Evolutionary conservation across 92 coral and sea anemone genomes (phyloP).

Genomic region (Porites rus): DNA sequence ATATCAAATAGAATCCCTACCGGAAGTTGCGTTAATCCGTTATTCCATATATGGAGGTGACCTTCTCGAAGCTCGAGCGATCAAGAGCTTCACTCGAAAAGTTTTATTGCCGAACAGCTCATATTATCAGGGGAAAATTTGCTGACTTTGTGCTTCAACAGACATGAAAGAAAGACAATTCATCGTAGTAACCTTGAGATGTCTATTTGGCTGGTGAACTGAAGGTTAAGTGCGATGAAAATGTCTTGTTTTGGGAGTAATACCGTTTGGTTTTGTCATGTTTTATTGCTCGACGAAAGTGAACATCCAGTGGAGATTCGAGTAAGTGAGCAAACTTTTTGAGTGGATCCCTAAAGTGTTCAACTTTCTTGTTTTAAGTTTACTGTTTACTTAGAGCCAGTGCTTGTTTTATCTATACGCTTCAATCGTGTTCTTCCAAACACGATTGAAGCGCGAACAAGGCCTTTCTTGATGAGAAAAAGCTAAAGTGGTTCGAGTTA

Average conservation of each 20-base stretch:
- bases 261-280: constrained; percentile 77
- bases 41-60: constrained; percentile 49
- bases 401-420: neutral
- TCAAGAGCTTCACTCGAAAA: constrained; percentile 44
- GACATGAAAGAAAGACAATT: constrained; percentile 6
- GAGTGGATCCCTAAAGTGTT: constrained; percentile 4
- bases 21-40: constrained; percentile 55
- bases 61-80: neutral
- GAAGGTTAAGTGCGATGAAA: constrained; percentile 35
- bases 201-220: constrained; percentile 1
- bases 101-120: neutral
- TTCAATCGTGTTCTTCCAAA: neutral
- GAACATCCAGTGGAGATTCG: constrained; percentile 82
- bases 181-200: neutral
- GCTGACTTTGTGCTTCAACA: neutral
- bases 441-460: constrained; percentile 7
- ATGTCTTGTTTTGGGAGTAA: constrained; percentile 91
- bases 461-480: neutral
- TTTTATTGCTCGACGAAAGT: constrained; percentile 84
- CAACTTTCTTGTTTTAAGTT: constrained; percentile 13
- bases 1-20: neutral
- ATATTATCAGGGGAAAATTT: neutral
- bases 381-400: constrained; percentile 29
- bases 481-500: neutral
- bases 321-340: constrained; percentile 71